Percentiles rank a stretch among this genome's conserved stretches.
phyloP scores from a whole-genome alignment of 2,113 vertebrate genomes.

The Sarotherodon lohbergeri region DNA sequence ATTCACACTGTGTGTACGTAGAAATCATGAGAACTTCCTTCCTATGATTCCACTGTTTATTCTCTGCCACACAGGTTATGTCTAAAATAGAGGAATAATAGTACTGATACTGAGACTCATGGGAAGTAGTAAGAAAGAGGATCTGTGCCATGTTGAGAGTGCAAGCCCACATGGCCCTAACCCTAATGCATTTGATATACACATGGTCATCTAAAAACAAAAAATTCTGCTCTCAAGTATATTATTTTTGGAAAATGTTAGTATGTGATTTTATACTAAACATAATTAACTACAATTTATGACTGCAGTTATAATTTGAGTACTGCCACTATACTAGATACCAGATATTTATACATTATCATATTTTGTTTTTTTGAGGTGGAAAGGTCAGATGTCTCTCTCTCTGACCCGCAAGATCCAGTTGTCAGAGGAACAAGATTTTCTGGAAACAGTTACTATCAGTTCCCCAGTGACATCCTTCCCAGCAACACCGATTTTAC shows the following conservation, averaged over 20 bases:
- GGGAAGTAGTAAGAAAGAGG: not conserved
- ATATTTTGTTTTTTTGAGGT: constrained; percentile 44
- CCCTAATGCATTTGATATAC: not conserved
- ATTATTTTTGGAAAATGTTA: not conserved
- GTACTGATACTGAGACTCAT: not conserved
- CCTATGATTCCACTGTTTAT: not conserved
- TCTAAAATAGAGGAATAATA: not conserved
- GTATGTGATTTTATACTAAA: not conserved
- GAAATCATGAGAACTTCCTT: not conserved
- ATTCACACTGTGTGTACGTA: not conserved
- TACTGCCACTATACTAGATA: not conserved
- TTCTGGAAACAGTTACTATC: constrained; percentile 80
- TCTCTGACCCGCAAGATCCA: constrained; percentile 63
- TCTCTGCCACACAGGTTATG: not conserved
- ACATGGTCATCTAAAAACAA: not conserved
- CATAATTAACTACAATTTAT: not conserved
- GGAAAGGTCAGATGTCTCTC: constrained; percentile 81
- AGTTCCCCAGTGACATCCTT: constrained; percentile 76
- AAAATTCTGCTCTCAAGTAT: not conserved
- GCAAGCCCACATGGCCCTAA: not conserved
- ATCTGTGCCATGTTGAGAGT: not conserved
- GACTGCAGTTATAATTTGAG: not conserved
- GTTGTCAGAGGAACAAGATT: constrained; percentile 80
- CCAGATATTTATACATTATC: not conserved
- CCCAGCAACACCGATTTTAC: constrained; percentile 83